Base-by-base conservation (phyloP, 2,797 vertebrate species). In the Coreius guichenoti region DNA sequence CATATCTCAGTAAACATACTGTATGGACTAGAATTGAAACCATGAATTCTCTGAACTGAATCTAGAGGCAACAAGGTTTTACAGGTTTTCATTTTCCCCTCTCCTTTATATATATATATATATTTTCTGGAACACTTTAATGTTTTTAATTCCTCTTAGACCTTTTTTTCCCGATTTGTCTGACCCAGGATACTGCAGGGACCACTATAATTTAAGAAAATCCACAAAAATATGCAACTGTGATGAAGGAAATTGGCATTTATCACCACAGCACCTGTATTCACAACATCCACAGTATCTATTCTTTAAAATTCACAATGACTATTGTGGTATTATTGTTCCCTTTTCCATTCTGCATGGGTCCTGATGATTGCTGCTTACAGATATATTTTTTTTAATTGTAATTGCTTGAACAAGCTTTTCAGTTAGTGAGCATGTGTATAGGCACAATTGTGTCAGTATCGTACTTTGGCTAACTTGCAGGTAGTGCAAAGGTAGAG, bases 391-490 rank as follows among this genome's bases (percentile, higher is more conserved):
- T 70, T 56, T 17, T 69, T 21, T 19, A 47, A 82, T 61, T 73
- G 51, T 26, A 82, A 45, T 82, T 33, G 36, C 54, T 47, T 73
- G 69, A 61, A 82, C 29, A 61, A 14, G 56, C 21, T 47, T 82
- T 82, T 61, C 26, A 61, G 63, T 82, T 73, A 56, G 9, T 29
- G 23, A 21, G 16, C 14, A 81, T 16, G 8, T 36, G 51, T 29
- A 9, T 70, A 12, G 67, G 54, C 39, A 29, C 29, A 73, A 45
- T 45, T 73, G 80, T 82, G 54, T 58, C 29, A 31, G 33, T 47
- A 75, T 67, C 45, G 1, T 76, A 31, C 72, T 67, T 29, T 43
- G 45, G 31, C 39, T 76, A 54, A 45, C 19, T 43, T 39, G 45
- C 45, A 56, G 73, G 61, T 29, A 39, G 43, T 33, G 21, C 13